Percentiles rank a stretch among this genome's conserved stretches.
Evolutionary conservation across 2,888 invertebrate genomes (phyloP).

Genomic region (Hanleya hanleyi): DNA sequence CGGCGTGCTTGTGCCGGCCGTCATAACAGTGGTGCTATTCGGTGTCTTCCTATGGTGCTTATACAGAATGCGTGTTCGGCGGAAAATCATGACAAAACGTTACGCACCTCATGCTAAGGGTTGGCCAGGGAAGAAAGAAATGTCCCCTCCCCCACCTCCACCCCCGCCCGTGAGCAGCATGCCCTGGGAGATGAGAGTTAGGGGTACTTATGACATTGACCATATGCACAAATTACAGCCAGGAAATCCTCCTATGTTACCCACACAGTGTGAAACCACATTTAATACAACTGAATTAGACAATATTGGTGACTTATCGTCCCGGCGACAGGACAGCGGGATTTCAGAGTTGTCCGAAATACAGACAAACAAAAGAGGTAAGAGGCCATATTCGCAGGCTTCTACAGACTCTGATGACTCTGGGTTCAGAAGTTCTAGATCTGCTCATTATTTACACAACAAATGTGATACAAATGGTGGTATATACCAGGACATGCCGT

Average conservation of each 20-base stretch:
- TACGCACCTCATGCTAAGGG: slow-evolving; percentile 56
- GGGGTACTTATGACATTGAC: slow-evolving; percentile 33
- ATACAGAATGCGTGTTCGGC: slow-evolving; percentile 56
- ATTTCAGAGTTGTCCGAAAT: slow-evolving; percentile 53
- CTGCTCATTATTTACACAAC: slow-evolving; percentile 45
- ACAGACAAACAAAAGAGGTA: slow-evolving; percentile 15
- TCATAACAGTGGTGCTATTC: slow-evolving; percentile 65
- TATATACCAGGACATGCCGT: background rate
- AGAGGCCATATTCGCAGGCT: slow-evolving; percentile 62
- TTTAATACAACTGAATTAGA: background rate
- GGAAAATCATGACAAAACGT: slow-evolving; percentile 55
- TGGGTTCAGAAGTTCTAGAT: slow-evolving; percentile 63
- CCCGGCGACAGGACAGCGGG: slow-evolving; percentile 47
- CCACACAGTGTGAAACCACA: background rate
- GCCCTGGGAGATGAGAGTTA: slow-evolving; percentile 33
- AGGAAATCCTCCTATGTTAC: background rate
- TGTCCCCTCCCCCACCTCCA: slow-evolving; percentile 44
- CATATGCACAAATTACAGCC: background rate
- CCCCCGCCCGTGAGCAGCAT: slow-evolving; percentile 32
- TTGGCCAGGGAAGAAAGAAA: slow-evolving; percentile 39
- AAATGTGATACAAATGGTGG: background rate
- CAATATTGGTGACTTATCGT: slow-evolving; percentile 19
- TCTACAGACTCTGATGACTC: slow-evolving; percentile 66
- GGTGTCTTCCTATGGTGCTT: slow-evolving; percentile 66
- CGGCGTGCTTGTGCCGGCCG: slow-evolving; percentile 66